These are phyloP conservation scores for Meteorus colon DNA, from an alignment of 2,888 invertebrate genomes.

Conservation along the genomic window DNA sequence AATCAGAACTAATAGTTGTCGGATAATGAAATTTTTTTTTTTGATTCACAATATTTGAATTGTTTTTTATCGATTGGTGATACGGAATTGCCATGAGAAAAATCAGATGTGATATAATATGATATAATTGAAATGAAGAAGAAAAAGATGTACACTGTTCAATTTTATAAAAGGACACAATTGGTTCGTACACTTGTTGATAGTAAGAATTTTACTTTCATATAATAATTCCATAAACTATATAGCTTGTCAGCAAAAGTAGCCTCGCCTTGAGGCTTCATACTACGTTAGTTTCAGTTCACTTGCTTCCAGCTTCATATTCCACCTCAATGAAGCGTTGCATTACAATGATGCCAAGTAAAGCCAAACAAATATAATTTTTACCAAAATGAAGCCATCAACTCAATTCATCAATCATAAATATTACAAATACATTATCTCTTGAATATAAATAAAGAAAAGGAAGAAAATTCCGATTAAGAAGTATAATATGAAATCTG, in stretches of 20 bases:
- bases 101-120: conserved; percentile 43
- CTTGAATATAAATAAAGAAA: background rate
- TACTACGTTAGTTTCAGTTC: conserved; percentile 20
- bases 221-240: conserved; percentile 34
- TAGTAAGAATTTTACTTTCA: conserved; percentile 3
- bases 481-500: background rate
- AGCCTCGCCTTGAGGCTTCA: conserved; percentile 30
- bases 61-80: background rate
- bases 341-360: background rate
- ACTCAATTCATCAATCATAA: background rate
- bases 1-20: conserved; percentile 13
- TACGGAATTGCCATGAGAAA: background rate
- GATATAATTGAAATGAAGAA: conserved; percentile 25
- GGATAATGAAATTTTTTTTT: background rate
- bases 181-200: conserved; percentile 31
- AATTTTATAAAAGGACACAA: background rate
- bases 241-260: conserved; percentile 19
- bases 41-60: background rate
- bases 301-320: conserved; percentile 33
- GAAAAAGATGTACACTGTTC: conserved; percentile 16
- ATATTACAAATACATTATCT: background rate
- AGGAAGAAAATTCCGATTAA: background rate
- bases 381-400: background rate
- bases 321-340: conserved; percentile 24
- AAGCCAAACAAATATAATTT: conserved; percentile 4